phyloP scores from a whole-genome alignment of 2,888 invertebrate genomes.

The Alviniconcha strummeri region DNA sequence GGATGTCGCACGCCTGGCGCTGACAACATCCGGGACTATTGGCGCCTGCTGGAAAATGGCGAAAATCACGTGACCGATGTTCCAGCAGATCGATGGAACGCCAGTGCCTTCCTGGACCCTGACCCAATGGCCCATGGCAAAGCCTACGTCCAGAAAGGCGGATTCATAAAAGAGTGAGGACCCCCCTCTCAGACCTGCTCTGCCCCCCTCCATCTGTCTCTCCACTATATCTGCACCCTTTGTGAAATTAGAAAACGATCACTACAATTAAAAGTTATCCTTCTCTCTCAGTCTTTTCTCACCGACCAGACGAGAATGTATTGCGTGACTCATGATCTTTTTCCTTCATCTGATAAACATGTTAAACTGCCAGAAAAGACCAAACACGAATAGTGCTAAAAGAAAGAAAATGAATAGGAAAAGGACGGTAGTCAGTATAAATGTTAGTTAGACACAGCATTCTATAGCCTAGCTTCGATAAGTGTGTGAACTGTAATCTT shows the following conservation, averaged over 20 bases:
- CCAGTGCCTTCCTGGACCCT: conserved; percentile 47
- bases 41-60: conserved; percentile 55
- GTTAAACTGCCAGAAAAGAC: too few relatives aligned
- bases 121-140: conserved; percentile 51
- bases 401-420: too few relatives aligned
- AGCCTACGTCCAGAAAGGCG: conserved; percentile 49
- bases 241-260: too few relatives aligned
- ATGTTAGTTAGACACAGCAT: neutral
- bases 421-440: too few relatives aligned
- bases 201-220: too few relatives aligned
- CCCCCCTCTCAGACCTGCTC: neutral
- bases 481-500: neutral
- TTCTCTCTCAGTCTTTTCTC: too few relatives aligned
- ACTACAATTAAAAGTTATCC: too few relatives aligned
- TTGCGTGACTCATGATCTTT: neutral
- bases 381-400: too few relatives aligned
- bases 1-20: conserved; percentile 59
- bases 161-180: conserved; percentile 50
- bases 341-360: neutral
- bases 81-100: conserved; percentile 54
- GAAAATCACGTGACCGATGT: conserved; percentile 58
- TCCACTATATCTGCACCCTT: too few relatives aligned
- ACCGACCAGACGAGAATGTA: too few relatives aligned
- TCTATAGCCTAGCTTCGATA: neutral
- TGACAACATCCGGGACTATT: conserved; percentile 55